Percentiles rank a stretch among this genome's conserved stretches.
phyloP scores from a whole-genome alignment of 1,140 invertebrate species.

The Leptinotarsa lineolata region DNA sequence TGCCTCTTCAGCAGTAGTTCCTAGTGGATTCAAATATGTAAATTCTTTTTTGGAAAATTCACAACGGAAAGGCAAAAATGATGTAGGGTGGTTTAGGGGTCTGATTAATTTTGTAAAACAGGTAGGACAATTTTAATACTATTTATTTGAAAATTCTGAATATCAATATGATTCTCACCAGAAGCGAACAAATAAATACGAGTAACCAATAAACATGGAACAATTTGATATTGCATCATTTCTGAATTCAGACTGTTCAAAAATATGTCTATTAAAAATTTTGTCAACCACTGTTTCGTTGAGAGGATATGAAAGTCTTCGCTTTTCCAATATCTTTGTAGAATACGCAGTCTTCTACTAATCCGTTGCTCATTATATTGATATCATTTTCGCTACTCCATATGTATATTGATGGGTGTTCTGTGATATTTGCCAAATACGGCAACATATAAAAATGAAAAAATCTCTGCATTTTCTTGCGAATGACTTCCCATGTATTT shows the following conservation, averaged over 20 bases:
- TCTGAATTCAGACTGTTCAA: slow-evolving; percentile 9
- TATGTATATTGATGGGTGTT: not conserved
- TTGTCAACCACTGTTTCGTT: not conserved
- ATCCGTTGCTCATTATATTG: not conserved
- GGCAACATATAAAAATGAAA: not conserved
- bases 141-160: no score
- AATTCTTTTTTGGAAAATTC: no score
- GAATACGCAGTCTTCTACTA: not conserved
- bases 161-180: not conserved
- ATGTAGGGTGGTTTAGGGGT: no score
- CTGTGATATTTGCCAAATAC: not conserved
- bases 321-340: not conserved
- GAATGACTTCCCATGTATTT: slow-evolving; percentile 1
- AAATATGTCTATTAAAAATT: slow-evolving; percentile 9
- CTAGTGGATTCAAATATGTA: no score
- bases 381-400: not conserved
- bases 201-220: not conserved
- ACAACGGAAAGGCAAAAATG: no score
- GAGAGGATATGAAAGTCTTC: slow-evolving; percentile 5
- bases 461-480: not conserved
- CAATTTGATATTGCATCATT: slow-evolving; percentile 9
- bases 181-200: not conserved
- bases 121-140: no score
- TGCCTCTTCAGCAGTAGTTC: no score
- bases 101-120: no score